Percentiles rank a stretch among this genome's conserved stretches.
phyloP scores from a whole-genome alignment of 2,888 invertebrate species.

The Seira sanloemensis region DNA sequence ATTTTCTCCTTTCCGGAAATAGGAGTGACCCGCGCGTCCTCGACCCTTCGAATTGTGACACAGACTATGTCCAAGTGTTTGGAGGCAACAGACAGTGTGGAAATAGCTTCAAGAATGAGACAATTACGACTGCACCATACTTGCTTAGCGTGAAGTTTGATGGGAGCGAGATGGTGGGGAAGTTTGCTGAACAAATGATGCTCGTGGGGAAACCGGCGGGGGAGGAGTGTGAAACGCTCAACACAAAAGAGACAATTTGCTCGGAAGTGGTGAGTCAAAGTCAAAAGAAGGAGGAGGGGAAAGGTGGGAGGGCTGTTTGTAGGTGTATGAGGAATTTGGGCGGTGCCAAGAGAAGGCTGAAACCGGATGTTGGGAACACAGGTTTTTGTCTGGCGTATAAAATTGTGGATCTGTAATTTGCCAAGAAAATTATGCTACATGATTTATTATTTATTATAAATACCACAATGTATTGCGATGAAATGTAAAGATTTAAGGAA shows the following conservation, averaged over 20 bases:
- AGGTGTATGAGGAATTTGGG: neutral
- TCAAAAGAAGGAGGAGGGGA: no score
- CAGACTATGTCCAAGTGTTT: slow-evolving; percentile 46
- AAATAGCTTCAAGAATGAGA: slow-evolving; percentile 20
- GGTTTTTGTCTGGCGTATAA: slow-evolving; percentile 51
- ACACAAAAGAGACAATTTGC: slow-evolving; percentile 2
- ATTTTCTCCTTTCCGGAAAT: slow-evolving; percentile 45
- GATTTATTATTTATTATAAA: neutral
- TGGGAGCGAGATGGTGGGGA: slow-evolving; percentile 13
- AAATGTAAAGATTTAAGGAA: no score
- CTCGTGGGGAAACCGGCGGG: slow-evolving; percentile 2
- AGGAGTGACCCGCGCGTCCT: neutral
- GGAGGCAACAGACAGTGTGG: slow-evolving; percentile 55
- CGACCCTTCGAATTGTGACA: neutral
- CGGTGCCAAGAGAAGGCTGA: neutral
- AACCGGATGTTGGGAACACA: slow-evolving; percentile 35
- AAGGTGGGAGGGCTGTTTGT: no score
- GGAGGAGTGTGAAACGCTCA: slow-evolving; percentile 4
- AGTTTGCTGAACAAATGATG: neutral
- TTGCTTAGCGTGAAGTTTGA: slow-evolving; percentile 50
- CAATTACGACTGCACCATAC: slow-evolving; percentile 27
- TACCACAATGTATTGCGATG: neutral
- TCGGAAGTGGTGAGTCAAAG: neutral
- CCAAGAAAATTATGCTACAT: neutral
- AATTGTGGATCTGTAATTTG: slow-evolving; percentile 3